Conservation (phyloP, 1,140 invertebrate species). For the Gryon sp. region DNA sequence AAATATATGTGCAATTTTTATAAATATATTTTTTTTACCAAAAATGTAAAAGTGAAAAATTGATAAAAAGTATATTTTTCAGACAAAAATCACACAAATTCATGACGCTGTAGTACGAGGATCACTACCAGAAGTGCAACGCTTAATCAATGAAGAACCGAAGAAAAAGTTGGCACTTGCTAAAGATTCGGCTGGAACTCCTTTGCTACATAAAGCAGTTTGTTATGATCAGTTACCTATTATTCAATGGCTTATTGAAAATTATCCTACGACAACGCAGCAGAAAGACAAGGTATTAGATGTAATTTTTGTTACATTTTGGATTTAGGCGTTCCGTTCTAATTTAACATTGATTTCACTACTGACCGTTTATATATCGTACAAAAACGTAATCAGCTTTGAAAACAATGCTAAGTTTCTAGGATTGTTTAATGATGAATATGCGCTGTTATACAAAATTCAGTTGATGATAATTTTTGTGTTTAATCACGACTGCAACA, state of each 20-base stretch:
- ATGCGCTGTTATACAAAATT: no score
- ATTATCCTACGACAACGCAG: slow-evolving; percentile 86
- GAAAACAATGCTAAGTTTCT: no score
- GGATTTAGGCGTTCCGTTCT: no score
- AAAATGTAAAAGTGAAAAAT: no score
- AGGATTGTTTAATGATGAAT: no score
- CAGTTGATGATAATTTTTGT: no score
- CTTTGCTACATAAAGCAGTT: slow-evolving; percentile 89
- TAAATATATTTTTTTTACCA: slow-evolving; percentile 6
- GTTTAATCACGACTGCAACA: no score
- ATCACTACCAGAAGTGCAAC: slow-evolving; percentile 83
- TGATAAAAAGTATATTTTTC: slow-evolving; percentile 52
- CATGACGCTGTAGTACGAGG: slow-evolving; percentile 87
- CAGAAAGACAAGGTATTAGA: slow-evolving; percentile 84
- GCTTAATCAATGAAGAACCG: slow-evolving; percentile 79
- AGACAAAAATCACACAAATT: slow-evolving; percentile 84
- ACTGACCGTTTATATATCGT: no score
- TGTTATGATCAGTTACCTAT: slow-evolving; percentile 87
- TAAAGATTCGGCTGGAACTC: slow-evolving; percentile 86
- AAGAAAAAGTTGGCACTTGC: slow-evolving; percentile 84
- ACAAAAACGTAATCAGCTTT: no score
- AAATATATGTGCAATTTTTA: no score
- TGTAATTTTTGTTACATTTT: slow-evolving; percentile 3
- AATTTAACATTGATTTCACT: no score
- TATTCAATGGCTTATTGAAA: slow-evolving; percentile 85